phyloP scores from a whole-genome alignment of 2,113 vertebrate genomes.

The Nasalis larvatus region DNA sequence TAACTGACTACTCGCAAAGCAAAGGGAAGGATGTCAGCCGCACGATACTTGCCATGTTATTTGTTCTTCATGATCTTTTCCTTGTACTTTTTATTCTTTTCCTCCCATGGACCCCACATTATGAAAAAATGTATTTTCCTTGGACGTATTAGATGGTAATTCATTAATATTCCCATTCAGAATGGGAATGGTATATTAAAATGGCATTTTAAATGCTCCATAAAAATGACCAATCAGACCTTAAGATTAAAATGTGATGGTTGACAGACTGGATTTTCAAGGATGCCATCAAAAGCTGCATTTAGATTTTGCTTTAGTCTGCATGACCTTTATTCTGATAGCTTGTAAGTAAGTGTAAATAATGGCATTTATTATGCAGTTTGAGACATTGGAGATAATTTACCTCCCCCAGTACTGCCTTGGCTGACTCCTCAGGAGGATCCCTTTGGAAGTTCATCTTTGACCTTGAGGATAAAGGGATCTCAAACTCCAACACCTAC shows the following conservation, averaged over 20 bases:
- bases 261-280: neutral
- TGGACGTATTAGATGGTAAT: neutral
- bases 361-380: neutral
- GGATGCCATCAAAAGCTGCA: neutral
- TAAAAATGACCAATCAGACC: neutral
- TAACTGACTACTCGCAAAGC: no score
- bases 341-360: neutral
- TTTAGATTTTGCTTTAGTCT: neutral
- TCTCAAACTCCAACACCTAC: neutral
- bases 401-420: neutral
- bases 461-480: neutral
- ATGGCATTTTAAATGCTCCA: no score
- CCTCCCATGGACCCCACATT: neutral
- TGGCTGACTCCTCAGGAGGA: neutral
- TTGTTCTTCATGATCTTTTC: neutral
- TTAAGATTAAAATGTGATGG: neutral
- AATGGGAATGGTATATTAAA: neutral
- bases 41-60: neutral
- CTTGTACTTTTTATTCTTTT: neutral
- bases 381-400: neutral
- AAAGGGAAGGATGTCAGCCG: neutral
- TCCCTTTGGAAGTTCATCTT: neutral
- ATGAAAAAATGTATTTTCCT: neutral
- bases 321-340: neutral
- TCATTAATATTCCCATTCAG: neutral